Conservation (phyloP, 2,113 vertebrate species). For the Trochalopteron elliotii region DNA sequence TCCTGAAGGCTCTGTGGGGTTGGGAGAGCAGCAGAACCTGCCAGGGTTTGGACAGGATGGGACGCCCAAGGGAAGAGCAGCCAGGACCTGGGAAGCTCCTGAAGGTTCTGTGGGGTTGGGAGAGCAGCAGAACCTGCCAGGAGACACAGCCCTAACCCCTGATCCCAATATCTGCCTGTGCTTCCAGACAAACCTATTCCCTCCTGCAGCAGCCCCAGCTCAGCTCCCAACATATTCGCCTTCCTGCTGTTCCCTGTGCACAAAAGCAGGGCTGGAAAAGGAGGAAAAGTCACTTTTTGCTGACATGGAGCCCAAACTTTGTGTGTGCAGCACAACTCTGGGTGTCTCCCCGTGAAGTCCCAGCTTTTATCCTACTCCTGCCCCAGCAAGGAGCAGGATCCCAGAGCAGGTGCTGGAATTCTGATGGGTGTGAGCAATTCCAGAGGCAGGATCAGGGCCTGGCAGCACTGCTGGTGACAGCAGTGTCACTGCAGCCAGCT, state of each 20-base stretch:
- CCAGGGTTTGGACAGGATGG: no score
- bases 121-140: not conserved
- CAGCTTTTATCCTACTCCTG: not conserved
- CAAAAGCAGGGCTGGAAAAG: not conserved
- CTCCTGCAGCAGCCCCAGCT: not conserved
- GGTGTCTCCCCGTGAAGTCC: not conserved
- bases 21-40: not conserved
- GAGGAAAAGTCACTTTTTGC: not conserved
- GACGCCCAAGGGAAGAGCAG: not conserved
- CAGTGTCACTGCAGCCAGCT: constrained; percentile 40
- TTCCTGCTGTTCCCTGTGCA: not conserved
- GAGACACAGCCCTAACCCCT: not conserved
- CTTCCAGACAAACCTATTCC: not conserved
- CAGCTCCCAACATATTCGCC: not conserved
- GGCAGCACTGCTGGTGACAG: constrained; percentile 59
- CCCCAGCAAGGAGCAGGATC: not conserved
- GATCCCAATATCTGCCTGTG: not conserved
- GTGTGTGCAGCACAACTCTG: not conserved
- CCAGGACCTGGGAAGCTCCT: not conserved
- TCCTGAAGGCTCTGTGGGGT: not conserved
- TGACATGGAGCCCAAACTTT: not conserved
- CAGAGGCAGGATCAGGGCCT: not conserved
- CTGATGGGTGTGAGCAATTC: not conserved
- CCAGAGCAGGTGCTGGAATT: not conserved
- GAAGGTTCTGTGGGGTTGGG: not conserved